phyloP scores from a whole-genome alignment of 2,888 invertebrate species.

The Patella pellucida region DNA sequence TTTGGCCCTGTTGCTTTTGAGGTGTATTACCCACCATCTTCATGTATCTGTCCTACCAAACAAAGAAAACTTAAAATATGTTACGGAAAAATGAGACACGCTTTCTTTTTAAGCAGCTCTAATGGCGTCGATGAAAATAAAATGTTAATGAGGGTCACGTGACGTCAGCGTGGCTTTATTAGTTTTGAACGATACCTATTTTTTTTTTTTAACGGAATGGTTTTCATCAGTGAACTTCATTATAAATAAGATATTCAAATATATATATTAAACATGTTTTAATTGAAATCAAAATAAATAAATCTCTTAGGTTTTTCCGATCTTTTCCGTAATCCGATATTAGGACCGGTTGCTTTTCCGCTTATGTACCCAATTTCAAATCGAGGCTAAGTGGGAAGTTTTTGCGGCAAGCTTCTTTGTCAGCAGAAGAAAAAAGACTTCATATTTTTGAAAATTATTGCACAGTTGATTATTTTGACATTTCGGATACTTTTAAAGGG shows the following conservation, averaged over 20 bases:
- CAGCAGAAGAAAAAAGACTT: neutral
- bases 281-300: too few relatives aligned
- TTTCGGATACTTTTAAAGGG: neutral
- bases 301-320: too few relatives aligned
- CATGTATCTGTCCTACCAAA: neutral
- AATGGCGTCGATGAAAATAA: neutral
- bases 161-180: neutral
- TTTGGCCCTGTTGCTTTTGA: constrained; percentile 14
- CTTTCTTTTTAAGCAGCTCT: neutral
- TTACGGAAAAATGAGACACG: neutral
- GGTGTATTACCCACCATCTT: constrained; percentile 13
- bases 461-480: neutral
- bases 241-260: too few relatives aligned
- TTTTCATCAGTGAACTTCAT: too few relatives aligned
- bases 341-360: constrained; percentile 42
- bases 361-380: constrained; percentile 38
- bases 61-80: too few relatives aligned
- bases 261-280: too few relatives aligned
- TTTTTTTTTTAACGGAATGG: too few relatives aligned
- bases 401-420: neutral
- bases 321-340: too few relatives aligned
- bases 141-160: neutral
- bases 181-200: too few relatives aligned
- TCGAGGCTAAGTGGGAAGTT: constrained; percentile 43
- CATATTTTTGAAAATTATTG: neutral